phyloP scores from a whole-genome alignment of 2,797 vertebrate species.

The Enteromius argenteus region DNA sequence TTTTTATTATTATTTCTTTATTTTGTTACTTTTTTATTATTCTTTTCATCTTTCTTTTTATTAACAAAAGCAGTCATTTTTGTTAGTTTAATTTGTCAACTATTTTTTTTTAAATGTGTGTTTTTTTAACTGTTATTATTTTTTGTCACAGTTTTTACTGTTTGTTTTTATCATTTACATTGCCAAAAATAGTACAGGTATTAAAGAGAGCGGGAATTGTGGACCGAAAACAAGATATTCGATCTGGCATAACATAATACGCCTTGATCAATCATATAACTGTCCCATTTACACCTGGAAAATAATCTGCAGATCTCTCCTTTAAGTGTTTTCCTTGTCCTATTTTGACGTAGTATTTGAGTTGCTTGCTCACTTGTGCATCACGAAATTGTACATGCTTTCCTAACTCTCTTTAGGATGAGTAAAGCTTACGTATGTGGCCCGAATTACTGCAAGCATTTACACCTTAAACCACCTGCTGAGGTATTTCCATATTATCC shows the following conservation, averaged over 20 bases:
- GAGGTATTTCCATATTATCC: constrained; percentile 52
- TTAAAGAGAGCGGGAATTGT: not conserved
- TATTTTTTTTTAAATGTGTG: not conserved
- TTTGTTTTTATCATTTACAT: not conserved
- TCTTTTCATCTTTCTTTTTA: not conserved
- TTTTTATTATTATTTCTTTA: not conserved
- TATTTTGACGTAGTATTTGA: not conserved
- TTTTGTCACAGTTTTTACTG: not conserved
- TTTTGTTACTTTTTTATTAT: not conserved
- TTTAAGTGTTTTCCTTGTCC: not conserved
- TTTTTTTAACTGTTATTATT: not conserved
- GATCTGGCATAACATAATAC: not conserved
- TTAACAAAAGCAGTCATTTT: not conserved
- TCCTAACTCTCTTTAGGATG: not conserved
- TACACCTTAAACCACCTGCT: not conserved
- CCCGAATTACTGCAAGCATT: constrained; percentile 15
- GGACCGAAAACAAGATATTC: not conserved
- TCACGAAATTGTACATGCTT: not conserved
- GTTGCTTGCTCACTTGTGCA: not conserved
- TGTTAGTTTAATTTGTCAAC: not conserved
- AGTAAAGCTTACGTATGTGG: not conserved
- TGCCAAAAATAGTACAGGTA: not conserved
- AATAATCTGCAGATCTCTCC: not conserved
- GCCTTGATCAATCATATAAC: not conserved
- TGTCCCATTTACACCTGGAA: not conserved